Conservation (phyloP, 2,888 invertebrate species). For the Melikaiella ostensackeni region DNA sequence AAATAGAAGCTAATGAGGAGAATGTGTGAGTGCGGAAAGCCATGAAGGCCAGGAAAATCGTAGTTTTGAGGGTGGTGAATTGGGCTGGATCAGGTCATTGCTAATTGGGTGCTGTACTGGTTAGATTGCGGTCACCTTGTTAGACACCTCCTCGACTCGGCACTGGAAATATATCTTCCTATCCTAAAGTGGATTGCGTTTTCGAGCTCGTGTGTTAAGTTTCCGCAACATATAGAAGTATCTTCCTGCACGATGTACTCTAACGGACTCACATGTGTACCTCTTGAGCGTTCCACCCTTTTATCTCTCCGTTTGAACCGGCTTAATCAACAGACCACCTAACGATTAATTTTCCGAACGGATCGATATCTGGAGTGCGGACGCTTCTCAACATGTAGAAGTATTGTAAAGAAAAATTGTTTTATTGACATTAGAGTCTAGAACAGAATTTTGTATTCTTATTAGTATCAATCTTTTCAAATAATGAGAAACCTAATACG, state of each 20-base stretch:
- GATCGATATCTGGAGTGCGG: conserved; percentile 17
- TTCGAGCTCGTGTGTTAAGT: conserved; percentile 13
- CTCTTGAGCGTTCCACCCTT: not conserved
- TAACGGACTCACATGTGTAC: conserved; percentile 24
- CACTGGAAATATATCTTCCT: conserved; percentile 24
- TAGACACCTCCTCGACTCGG: conserved; percentile 46
- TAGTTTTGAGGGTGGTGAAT: conserved; percentile 45
- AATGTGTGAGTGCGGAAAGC: not conserved
- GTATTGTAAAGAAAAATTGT: no score
- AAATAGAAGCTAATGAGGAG: not conserved
- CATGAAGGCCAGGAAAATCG: not conserved
- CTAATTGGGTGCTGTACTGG: conserved; percentile 62
- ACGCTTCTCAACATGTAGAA: no score
- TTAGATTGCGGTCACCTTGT: conserved; percentile 64
- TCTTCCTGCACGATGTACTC: not conserved
- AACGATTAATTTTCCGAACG: conserved; percentile 33
- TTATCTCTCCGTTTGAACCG: not conserved
- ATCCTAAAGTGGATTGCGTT: conserved; percentile 30
- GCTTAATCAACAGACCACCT: not conserved
- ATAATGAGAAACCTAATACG: no score
- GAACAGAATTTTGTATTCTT: no score
- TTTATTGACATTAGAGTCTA: no score
- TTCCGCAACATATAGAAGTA: not conserved
- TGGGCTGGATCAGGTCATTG: conserved; percentile 60
- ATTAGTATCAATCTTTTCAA: no score